These are phyloP conservation scores for Tringa solitaria DNA, from an alignment of 2,113 vertebrate species.

Conservation along the genomic window DNA sequence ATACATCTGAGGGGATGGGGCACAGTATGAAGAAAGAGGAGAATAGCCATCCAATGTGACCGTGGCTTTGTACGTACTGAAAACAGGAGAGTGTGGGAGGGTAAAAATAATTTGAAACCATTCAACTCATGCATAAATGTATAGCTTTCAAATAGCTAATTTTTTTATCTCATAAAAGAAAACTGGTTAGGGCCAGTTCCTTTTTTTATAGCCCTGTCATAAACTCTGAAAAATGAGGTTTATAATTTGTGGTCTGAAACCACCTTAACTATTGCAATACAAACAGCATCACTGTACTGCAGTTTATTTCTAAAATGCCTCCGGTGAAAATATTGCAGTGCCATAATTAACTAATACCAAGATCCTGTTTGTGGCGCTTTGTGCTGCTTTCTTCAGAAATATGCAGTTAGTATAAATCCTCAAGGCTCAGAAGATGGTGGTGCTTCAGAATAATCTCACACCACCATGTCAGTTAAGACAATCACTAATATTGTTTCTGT, in stretches of 20 bases:
- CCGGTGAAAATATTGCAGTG: constrained; percentile 61
- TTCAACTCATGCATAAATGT: constrained; percentile 48
- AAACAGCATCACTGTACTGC: constrained; percentile 65
- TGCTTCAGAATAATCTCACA: constrained; percentile 43
- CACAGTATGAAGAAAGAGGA: not conserved
- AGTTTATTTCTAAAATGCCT: constrained; percentile 65
- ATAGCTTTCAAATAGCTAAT: constrained; percentile 54
- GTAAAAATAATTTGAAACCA: not conserved
- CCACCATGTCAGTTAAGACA: not conserved
- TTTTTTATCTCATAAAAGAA: constrained; percentile 56
- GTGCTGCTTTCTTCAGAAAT: constrained; percentile 30
- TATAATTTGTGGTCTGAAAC: constrained; percentile 55
- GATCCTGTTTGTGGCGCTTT: constrained; percentile 57
- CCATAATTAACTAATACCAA: constrained; percentile 72
- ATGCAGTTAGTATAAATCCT: constrained; percentile 25
- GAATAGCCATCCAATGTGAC: not conserved
- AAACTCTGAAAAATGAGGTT: constrained; percentile 51
- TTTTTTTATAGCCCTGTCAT: constrained; percentile 41
- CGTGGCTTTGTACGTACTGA: not conserved
- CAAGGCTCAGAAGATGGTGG: constrained; percentile 58
- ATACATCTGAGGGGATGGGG: not conserved
- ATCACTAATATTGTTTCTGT: not conserved
- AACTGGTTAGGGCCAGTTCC: constrained; percentile 34
- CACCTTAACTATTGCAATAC: constrained; percentile 68
- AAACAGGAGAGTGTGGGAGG: not conserved